Conservation (phyloP, 2,113 vertebrate species). For the Dasypus novemcinctus region DNA sequence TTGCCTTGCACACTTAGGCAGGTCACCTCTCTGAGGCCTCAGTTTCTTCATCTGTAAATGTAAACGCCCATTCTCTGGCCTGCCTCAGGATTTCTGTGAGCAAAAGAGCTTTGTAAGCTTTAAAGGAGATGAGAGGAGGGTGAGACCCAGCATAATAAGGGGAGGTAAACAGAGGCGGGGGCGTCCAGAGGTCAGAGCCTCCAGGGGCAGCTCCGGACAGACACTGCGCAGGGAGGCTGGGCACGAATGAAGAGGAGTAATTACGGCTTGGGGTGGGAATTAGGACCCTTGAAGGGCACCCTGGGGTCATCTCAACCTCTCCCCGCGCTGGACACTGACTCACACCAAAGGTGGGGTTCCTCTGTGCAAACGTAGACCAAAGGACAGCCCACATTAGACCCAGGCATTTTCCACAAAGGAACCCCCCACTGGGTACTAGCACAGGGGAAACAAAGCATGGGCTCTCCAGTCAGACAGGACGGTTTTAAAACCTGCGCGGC, state of each 20-base stretch:
- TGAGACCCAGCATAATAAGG: not conserved
- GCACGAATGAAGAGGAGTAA: rapidly evolving
- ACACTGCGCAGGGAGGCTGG: not conserved
- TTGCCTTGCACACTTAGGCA: not conserved
- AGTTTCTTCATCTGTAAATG: not conserved
- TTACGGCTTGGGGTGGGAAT: not conserved
- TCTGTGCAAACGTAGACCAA: not conserved
- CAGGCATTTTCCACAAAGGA: not conserved
- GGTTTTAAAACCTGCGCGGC: not conserved
- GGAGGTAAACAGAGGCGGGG: too few species aligned
- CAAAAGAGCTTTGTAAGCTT: not conserved
- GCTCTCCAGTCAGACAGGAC: not conserved
- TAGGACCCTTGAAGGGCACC: not conserved
- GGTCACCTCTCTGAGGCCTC: not conserved
- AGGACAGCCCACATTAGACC: not conserved
- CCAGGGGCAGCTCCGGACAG: not conserved
- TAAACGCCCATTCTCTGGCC: not conserved
- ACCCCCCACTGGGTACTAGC: not conserved
- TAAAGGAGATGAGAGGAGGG: not conserved
- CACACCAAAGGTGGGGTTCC: not conserved
- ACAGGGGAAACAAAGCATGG: not conserved
- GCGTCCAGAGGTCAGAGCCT: not conserved
- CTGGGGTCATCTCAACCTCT: not conserved
- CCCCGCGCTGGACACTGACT: not conserved
- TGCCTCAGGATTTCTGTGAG: not conserved